These are phyloP conservation scores for Andricus grossulariae DNA, from an alignment of 1,140 invertebrate species.

Conservation along the genomic window DNA sequence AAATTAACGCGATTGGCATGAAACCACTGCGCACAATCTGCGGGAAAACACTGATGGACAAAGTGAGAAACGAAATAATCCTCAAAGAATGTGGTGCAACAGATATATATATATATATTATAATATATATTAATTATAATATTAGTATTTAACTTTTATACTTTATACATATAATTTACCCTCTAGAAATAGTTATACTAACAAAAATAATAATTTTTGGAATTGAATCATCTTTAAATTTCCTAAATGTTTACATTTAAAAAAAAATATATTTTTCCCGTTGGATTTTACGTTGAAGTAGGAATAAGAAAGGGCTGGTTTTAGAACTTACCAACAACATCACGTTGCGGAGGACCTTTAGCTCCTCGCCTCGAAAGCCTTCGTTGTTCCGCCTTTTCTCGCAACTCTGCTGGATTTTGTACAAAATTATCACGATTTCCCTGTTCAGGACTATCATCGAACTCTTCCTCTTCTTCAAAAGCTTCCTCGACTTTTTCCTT, in stretches of 20 bases:
- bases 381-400: conserved; percentile 80
- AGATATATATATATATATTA: no score
- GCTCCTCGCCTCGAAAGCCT: conserved; percentile 60
- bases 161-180: no score
- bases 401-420: conserved; percentile 84
- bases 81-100: no score
- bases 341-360: conserved; percentile 42
- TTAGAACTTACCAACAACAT: conserved; percentile 69
- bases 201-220: conserved; percentile 17
- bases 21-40: no score
- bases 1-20: no score
- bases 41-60: no score
- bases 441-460: conserved; percentile 50
- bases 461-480: conserved; percentile 44
- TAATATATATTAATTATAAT: no score
- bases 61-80: no score
- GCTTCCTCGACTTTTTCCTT: conserved; percentile 7
- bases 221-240: not conserved
- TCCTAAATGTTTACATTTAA: conserved; percentile 6
- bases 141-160: no score
- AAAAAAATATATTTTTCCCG: no score
- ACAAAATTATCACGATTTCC: conserved; percentile 77
- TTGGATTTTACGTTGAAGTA: no score
- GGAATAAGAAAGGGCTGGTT: not conserved
- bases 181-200: no score